These are phyloP conservation scores for Cactoblastis cactorum DNA, from an alignment of 2,888 invertebrate genomes.

Conservation along the genomic window DNA sequence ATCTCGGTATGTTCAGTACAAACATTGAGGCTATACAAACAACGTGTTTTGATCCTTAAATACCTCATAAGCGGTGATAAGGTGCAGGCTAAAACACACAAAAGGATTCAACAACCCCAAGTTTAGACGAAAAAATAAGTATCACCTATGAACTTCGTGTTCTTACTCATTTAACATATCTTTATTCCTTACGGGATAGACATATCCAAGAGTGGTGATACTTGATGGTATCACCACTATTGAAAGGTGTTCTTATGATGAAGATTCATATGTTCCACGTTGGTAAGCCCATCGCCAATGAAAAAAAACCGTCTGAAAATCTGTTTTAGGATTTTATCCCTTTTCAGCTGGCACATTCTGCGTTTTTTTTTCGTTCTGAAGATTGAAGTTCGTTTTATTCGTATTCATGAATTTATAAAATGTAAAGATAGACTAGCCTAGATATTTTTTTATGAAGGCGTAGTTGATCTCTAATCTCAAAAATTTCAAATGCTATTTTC, in stretches of 20 bases:
- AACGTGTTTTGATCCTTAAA: constrained; percentile 47
- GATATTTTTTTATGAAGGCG: neutral
- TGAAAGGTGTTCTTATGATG: too few species aligned
- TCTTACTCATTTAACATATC: too few species aligned
- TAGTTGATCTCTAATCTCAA: neutral
- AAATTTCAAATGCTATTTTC: neutral
- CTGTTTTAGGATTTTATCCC: too few species aligned
- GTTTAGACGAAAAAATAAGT: neutral
- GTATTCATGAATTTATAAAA: neutral
- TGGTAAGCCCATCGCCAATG: too few species aligned
- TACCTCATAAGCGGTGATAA: constrained; percentile 35
- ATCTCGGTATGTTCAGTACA: constrained; percentile 49
- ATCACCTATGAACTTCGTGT: neutral
- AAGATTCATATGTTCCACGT: too few species aligned
- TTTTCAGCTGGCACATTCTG: too few species aligned
- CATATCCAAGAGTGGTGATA: too few species aligned
- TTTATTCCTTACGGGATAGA: too few species aligned
- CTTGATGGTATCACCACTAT: too few species aligned
- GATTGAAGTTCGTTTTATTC: too few species aligned
- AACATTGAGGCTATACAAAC: constrained; percentile 57
- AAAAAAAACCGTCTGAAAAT: too few species aligned
- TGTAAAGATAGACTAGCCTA: neutral
- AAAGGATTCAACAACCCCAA: constrained; percentile 21
- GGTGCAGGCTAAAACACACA: constrained; percentile 32
- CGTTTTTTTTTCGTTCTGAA: too few species aligned